phyloP scores from a whole-genome alignment of 2,797 vertebrate genomes.

The Enteromius paludinosus region DNA sequence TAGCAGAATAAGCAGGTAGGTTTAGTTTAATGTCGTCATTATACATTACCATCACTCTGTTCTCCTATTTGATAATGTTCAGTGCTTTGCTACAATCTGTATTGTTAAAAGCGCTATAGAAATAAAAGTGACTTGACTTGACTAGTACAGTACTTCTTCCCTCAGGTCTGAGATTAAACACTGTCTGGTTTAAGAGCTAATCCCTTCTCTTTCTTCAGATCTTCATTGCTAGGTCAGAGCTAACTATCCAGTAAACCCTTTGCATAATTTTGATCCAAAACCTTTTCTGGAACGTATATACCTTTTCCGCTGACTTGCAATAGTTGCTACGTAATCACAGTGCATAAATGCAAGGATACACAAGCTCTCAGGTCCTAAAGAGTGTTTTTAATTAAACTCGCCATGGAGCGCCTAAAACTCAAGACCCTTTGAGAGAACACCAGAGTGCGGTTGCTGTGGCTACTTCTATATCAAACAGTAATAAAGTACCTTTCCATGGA shows the following conservation, averaged over 20 bases:
- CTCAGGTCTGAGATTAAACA: slow-evolving; percentile 21
- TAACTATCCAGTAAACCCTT: slow-evolving; percentile 20
- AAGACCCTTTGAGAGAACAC: slow-evolving; percentile 32
- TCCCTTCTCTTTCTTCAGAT: slow-evolving; percentile 23
- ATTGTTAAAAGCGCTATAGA: too few species aligned
- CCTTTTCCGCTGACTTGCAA: neutral
- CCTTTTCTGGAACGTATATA: neutral
- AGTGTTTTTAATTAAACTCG: slow-evolving; percentile 28
- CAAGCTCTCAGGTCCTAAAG: slow-evolving; percentile 10
- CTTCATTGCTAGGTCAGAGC: slow-evolving; percentile 30
- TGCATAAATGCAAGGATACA: neutral
- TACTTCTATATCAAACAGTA: slow-evolving; percentile 50
- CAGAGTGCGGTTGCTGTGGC: slow-evolving; percentile 40
- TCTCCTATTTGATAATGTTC: too few species aligned
- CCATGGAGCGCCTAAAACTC: neutral
- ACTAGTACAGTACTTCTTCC: too few species aligned
- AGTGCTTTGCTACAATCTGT: too few species aligned
- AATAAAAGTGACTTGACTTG: too few species aligned
- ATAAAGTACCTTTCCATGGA: slow-evolving; percentile 56
- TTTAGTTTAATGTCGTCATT: too few species aligned
- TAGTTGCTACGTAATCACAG: neutral
- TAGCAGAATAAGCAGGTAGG: slow-evolving; percentile 11
- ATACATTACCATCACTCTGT: too few species aligned
- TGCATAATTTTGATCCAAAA: slow-evolving; percentile 1
- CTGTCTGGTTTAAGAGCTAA: slow-evolving; percentile 13